These are phyloP conservation scores for Thryonomys swinderianus DNA, from an alignment of 2,113 vertebrate species.

Conservation along the genomic window DNA sequence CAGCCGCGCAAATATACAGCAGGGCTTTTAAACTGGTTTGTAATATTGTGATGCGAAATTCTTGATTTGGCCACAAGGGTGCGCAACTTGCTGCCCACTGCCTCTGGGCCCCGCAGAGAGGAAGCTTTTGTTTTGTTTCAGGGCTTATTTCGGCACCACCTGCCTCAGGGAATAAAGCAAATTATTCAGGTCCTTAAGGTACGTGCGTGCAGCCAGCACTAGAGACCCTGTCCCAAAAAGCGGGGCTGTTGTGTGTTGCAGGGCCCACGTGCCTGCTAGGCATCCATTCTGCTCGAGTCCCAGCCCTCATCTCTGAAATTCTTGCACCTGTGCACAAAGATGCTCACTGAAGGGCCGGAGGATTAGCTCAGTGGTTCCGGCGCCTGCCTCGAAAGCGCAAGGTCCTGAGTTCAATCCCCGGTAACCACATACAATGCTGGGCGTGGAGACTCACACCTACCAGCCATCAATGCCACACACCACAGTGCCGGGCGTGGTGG, in stretches of 20 bases:
- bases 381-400: too few species aligned
- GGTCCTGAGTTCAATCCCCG: too few species aligned
- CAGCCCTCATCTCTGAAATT: not conserved
- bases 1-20: not conserved
- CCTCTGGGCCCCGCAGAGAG: rapidly evolving
- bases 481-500: too few species aligned
- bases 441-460: too few species aligned
- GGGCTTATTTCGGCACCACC: not conserved
- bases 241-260: not conserved
- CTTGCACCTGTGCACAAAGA: not conserved
- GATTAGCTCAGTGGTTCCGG: too few species aligned
- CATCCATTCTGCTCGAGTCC: too few species aligned
- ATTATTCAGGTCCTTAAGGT: not conserved
- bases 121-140: too few species aligned
- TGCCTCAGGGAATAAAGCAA: not conserved
- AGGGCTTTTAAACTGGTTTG: not conserved
- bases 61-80: constrained; percentile 31
- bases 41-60: not conserved
- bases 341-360: not conserved
- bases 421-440: too few species aligned
- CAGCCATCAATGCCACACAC: too few species aligned
- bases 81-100: constrained; percentile 28
- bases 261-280: not conserved
- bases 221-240: too few species aligned
- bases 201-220: too few species aligned